phyloP scores from a whole-genome alignment of 2,797 vertebrate species.

The Pantherophis vulpinus region DNA sequence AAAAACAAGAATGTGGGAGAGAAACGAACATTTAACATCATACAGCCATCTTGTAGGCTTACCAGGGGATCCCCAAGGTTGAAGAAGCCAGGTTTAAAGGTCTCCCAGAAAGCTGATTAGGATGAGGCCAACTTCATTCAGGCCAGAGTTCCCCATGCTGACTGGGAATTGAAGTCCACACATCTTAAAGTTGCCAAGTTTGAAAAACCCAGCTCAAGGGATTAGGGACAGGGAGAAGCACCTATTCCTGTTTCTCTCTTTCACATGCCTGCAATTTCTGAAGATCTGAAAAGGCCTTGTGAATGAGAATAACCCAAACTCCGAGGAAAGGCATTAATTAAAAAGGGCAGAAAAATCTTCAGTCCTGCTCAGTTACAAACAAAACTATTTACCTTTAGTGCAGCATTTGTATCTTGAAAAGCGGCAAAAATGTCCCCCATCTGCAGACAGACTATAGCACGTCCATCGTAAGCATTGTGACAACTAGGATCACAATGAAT shows the following conservation, averaged over 20 bases:
- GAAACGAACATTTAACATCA: not conserved
- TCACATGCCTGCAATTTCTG: not conserved
- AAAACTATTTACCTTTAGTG: conserved; percentile 71
- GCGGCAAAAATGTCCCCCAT: conserved; percentile 76
- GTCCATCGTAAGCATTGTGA: conserved; percentile 71
- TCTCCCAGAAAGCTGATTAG: not conserved
- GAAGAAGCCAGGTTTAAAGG: not conserved
- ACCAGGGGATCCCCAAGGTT: not conserved
- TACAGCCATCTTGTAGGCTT: not conserved
- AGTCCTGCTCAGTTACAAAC: not conserved
- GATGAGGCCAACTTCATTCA: not conserved
- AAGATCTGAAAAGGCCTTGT: not conserved
- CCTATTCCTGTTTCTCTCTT: not conserved
- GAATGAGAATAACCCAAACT: not conserved
- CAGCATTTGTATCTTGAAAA: conserved; percentile 75
- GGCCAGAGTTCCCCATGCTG: not conserved
- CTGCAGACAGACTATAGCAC: conserved; percentile 75
- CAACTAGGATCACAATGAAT: conserved; percentile 67
- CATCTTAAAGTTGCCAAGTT: not conserved
- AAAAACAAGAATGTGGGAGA: not conserved
- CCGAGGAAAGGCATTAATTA: not conserved
- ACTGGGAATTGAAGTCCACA: not conserved
- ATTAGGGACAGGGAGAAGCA: not conserved
- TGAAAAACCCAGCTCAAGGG: not conserved
- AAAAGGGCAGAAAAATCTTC: not conserved